These are phyloP conservation scores for Indri indri DNA, from an alignment of 2,113 vertebrate genomes.

Conservation along the genomic window DNA sequence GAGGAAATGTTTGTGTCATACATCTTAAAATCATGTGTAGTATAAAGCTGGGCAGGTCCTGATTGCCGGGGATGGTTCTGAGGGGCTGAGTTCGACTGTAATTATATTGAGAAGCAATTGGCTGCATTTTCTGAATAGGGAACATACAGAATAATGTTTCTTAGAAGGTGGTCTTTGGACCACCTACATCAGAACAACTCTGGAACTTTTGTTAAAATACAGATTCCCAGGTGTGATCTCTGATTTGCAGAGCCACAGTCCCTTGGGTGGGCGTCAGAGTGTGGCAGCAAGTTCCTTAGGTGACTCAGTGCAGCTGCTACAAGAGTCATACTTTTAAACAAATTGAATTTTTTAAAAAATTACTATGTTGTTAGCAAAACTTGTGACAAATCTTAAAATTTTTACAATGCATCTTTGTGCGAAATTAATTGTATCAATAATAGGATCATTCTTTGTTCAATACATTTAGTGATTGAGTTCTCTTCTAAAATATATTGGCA, in stretches of 20 bases:
- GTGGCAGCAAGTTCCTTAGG: neutral
- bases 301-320: neutral
- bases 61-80: constrained; percentile 80
- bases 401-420: constrained; percentile 74
- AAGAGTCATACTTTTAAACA: neutral
- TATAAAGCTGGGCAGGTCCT: constrained; percentile 67
- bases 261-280: neutral
- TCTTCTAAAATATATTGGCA: neutral
- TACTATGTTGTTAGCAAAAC: constrained; percentile 70
- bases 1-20: constrained; percentile 75
- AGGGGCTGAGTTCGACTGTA: constrained; percentile 78
- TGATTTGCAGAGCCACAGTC: neutral
- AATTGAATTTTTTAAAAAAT: constrained; percentile 55
- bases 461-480: neutral
- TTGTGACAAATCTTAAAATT: constrained; percentile 76
- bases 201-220: neutral
- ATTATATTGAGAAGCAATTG: constrained; percentile 83
- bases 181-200: neutral
- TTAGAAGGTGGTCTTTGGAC: neutral
- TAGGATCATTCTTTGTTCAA: neutral
- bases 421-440: constrained; percentile 77
- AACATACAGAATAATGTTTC: constrained; percentile 52
- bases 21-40: constrained; percentile 71
- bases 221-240: neutral
- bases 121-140: constrained; percentile 73